Evolutionary conservation across 1,140 invertebrate genomes (phyloP), one percentile per base, ranked within the genome.

Genomic region (Meloidogyne hapla): DNA sequence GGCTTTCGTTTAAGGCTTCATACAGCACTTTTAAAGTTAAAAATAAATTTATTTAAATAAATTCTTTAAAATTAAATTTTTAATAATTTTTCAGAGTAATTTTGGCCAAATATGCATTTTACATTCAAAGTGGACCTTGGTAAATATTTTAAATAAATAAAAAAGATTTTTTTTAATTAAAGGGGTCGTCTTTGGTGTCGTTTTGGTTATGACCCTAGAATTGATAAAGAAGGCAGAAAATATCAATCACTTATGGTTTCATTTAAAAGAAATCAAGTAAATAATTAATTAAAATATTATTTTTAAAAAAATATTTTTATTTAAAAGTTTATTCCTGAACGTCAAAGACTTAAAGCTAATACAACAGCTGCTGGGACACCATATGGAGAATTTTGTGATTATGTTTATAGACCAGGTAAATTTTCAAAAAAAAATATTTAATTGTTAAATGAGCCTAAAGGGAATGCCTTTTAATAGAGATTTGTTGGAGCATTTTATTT

Each of bases 211-310:
- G 85, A 87, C 79, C 85, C 85, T 9, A 79, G 87, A 12, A 72
- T 64, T 26, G 80, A 87, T 68, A 61, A 67, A 21, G 72, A 77
- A 18, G 78, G 85, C 4, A 80, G 71, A 25, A 23, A 75, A 26
- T 87, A 83, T 66, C 85, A 87, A 70, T 87, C 87, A 21, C 38
- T 87, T 5, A 84, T 87, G 82, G 85, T 87, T 15, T 81, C 85
- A 15, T 86, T 85, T 64, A 73, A 73, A 21, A 28, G 56, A 42
- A 73, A 73, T 33, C 71, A 73, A 45, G 71, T 63, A 33, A 33
- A 21, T n/a, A 40, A 33, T 18, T 25, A 63, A n/a, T 56, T 12
- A 56, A 18, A 45, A 69, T 66, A 21, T 28, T 68, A 1, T 40
- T 68, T 9, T 42, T 2, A 10, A n/a, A 18, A 18, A 12, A 15